phyloP scores from a whole-genome alignment of 92 coral and sea anemone species.

The Nematostella vectensis region DNA sequence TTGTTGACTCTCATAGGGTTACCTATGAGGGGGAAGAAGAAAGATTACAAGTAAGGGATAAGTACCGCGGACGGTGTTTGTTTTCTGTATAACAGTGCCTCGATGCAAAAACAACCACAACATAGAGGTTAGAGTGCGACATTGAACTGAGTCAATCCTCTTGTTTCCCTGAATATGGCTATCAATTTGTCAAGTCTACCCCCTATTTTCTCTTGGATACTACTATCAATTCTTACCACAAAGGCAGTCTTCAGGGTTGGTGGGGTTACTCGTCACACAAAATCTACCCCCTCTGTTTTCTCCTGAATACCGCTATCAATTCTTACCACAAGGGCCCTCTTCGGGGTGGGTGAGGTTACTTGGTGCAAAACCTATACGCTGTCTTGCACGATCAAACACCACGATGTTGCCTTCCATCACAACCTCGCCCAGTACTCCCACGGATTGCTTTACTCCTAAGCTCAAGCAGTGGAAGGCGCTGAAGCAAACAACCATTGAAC shows the following conservation, averaged over 20 bases:
- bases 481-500: no score
- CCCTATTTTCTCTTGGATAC: no score
- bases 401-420: slow-evolving; percentile 90
- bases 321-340: slow-evolving; percentile 82
- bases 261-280: slow-evolving; percentile 84
- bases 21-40: slow-evolving; percentile 39
- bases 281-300: no score
- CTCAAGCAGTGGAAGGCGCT: slow-evolving; percentile 87
- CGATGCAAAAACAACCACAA: no score
- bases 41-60: no score
- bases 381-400: slow-evolving; percentile 87
- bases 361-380: slow-evolving; percentile 90
- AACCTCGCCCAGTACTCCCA: slow-evolving; percentile 86
- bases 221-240: slow-evolving; percentile 81
- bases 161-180: no score
- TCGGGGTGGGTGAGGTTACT: slow-evolving; percentile 82
- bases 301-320: no score
- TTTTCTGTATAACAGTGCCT: no score
- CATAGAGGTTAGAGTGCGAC: no score
- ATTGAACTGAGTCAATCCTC: no score
- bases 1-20: slow-evolving; percentile 79
- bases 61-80: no score
- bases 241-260: slow-evolving; percentile 74
- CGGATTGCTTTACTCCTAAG: slow-evolving; percentile 74
- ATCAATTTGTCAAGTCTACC: no score